Evolutionary conservation across 2,888 invertebrate genomes (phyloP), one percentile per base, ranked within the genome.

Genomic region (Homarus gammarus): DNA sequence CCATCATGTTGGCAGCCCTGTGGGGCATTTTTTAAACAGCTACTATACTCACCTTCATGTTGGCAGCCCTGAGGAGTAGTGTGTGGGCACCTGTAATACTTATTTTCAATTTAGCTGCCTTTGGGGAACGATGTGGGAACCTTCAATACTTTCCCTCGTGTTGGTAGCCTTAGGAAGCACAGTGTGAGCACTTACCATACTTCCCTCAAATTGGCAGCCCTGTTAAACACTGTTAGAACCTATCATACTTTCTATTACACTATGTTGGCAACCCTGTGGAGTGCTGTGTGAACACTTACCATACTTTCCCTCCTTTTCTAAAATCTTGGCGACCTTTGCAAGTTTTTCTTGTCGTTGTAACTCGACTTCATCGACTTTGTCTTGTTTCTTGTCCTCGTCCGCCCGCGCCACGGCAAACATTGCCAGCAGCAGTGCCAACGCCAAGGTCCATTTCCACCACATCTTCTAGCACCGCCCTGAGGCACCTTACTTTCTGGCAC

Each of bases 381-480:
- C 40, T 15, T 40, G 73, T 18, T 72, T 8, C 72, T 78, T 31
- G 22, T 78, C 31, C 15, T 78, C 51, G 22, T 18, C 51, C 15
- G 81, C 44, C 10, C 18, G n/a, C 36, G 27, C 56, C 27, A 18
- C 68, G 15, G 40, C 81, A 27, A 33, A 36, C 36, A 61, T 5
- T 36, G 40, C 40, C 81, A 82, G 27, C 81, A 68, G 40, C n/a
- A 82, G 31, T 68, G 44, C 36, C 81, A 61, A 2, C 81, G 36
- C 40, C 27, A 40, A 15, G 22, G 22, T 64, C 68, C 40, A 68
- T 40, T 68, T 38, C 61, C 81, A 33, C 64, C 81, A 33, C 81
- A 82, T 82, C n/a, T 56, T 68, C 56, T 22, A 18, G 56, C 22
- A 56, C 56, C 56, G 22, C 56, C 15, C 56, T 56, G 22, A 18